Percentiles rank a stretch among this genome's conserved stretches.
Conservation (phyloP, 2,797 vertebrate genomes). For the Acropternis orthonyx region DNA sequence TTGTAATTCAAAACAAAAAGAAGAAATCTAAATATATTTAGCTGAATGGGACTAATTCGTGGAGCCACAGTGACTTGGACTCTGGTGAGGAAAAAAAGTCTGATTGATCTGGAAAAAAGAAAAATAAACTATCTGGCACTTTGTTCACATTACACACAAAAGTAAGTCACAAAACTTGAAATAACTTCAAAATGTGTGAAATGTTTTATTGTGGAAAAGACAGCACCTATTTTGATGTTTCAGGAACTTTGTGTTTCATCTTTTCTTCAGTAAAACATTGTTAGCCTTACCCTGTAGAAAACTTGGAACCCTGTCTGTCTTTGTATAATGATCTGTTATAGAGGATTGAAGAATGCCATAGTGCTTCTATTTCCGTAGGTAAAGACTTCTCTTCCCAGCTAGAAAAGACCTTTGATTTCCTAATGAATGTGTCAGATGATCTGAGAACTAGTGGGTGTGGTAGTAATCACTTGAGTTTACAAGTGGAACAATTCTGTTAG, state of each 20-base stretch:
- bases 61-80: neutral
- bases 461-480: neutral
- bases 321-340: neutral
- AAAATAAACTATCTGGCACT: neutral
- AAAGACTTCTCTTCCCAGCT: neutral
- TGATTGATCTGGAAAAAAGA: neutral
- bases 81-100: neutral
- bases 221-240: neutral
- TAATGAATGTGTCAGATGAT: slow-evolving; percentile 1
- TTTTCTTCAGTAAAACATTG: slow-evolving; percentile 2
- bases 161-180: neutral
- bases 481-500: slow-evolving; percentile 39
- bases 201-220: slow-evolving; percentile 16
- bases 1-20: neutral
- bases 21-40: neutral
- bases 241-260: neutral
- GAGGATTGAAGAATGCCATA: neutral
- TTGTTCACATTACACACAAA: neutral
- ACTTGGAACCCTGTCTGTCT: neutral
- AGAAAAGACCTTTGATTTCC: slow-evolving; percentile 26
- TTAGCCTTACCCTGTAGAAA: neutral
- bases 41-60: neutral
- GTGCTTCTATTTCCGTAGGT: slow-evolving; percentile 19
- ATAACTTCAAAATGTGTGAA: neutral
- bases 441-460: slow-evolving; percentile 11